These are phyloP conservation scores for Actinia tenebrosa DNA, from an alignment of 64 coral and sea anemone genomes.

Conservation along the genomic window DNA sequence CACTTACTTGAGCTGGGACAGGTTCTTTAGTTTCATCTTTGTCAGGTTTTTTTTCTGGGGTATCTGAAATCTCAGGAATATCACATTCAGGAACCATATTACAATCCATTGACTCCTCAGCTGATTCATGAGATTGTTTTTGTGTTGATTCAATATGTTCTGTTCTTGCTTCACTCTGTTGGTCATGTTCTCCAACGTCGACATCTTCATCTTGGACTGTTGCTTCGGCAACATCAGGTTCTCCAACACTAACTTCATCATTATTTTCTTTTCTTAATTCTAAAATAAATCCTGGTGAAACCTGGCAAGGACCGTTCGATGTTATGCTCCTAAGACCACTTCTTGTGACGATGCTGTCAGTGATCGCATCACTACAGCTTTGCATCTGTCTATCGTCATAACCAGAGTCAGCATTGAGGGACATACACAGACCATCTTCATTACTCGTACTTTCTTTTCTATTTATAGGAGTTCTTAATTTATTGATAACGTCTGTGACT, in stretches of 20 bases:
- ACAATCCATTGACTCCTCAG: not conserved
- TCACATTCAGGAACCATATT: not conserved
- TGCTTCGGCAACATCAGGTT: not conserved
- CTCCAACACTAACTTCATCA: not conserved
- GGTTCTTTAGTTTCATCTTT: not conserved
- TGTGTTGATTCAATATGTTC: not conserved
- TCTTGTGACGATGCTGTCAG: not conserved
- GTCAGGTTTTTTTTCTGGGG: not conserved
- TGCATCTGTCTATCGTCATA: not conserved
- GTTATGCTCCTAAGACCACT: not conserved
- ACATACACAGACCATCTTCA: not conserved
- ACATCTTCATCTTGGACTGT: not conserved
- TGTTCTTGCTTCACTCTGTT: not conserved
- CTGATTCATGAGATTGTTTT: not conserved
- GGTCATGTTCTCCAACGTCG: not conserved
- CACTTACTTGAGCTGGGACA: not conserved
- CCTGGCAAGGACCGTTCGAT: not conserved
- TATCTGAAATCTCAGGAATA: not conserved
- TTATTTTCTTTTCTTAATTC: not conserved
- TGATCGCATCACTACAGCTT: not conserved
- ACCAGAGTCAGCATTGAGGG: not conserved
- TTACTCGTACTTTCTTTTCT: not conserved
- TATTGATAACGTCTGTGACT: constrained; percentile 16
- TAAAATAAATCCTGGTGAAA: not conserved
- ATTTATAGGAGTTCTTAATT: not conserved